These are phyloP conservation scores for Vanessa tameamea DNA, from an alignment of 1,140 invertebrate genomes.

Conservation along the genomic window DNA sequence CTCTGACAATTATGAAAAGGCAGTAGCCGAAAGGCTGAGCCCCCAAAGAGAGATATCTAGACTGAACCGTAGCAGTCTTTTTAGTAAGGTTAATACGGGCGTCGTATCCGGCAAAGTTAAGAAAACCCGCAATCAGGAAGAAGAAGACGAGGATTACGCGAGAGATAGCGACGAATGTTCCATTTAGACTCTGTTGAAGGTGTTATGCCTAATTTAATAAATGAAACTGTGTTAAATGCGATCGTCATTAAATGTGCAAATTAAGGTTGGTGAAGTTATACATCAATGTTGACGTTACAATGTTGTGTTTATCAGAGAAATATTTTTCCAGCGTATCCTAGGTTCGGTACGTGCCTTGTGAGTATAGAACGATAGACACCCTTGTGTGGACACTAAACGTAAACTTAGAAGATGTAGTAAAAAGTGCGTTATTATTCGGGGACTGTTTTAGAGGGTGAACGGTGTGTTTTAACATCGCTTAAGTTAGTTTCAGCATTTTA, in stretches of 20 bases:
- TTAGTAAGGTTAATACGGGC: constrained; percentile 75
- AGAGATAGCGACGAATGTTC: constrained; percentile 83
- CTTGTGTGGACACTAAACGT: constrained; percentile 36
- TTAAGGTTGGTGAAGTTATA: constrained; percentile 39
- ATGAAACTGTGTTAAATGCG: constrained; percentile 45
- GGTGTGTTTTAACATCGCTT: constrained; percentile 60
- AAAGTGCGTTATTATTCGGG: constrained; percentile 37
- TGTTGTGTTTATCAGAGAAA: constrained; percentile 50
- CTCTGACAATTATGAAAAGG: constrained; percentile 77
- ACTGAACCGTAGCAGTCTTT: constrained; percentile 68
- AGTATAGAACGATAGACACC: constrained; percentile 48
- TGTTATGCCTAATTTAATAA: constrained; percentile 35
- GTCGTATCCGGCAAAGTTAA: constrained; percentile 66
- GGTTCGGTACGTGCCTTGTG: constrained; percentile 70
- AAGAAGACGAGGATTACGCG: constrained; percentile 81
- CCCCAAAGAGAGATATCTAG: constrained; percentile 65
- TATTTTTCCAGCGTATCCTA: constrained; percentile 76
- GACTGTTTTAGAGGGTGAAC: constrained; percentile 33
- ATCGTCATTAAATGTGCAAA: constrained; percentile 54
- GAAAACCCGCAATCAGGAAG: constrained; percentile 57
- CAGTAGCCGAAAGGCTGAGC: constrained; percentile 67
- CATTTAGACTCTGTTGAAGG: constrained; percentile 58
- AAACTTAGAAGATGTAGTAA: constrained; percentile 39
- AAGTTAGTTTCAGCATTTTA: constrained; percentile 68
- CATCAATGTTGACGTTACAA: constrained; percentile 20